Evolutionary conservation across 2,113 vertebrate species (phyloP).

Genomic region (Genyomyrus donnyi): DNA sequence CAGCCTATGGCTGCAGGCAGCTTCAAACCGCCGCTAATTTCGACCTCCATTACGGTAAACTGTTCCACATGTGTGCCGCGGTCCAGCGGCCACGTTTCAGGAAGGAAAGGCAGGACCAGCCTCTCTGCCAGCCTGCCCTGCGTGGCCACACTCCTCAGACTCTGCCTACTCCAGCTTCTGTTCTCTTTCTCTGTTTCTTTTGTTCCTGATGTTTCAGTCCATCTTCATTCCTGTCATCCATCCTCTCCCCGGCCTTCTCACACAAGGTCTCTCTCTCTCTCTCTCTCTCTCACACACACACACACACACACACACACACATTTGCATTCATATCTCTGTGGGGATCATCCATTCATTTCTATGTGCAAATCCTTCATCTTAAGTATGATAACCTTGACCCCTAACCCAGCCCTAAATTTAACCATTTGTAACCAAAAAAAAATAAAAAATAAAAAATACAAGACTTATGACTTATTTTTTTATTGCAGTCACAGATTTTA

Average conservation of each 20-base stretch:
- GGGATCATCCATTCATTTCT: background rate
- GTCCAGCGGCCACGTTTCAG: slow-evolving; percentile 66
- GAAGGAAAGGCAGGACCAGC: slow-evolving; percentile 58
- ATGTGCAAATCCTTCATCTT: background rate
- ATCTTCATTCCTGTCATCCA: background rate
- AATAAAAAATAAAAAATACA: background rate
- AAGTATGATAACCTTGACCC: background rate
- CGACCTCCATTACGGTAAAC: slow-evolving; percentile 78
- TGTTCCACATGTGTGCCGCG: slow-evolving; percentile 56
- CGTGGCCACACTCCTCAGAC: background rate
- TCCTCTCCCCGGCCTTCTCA: background rate
- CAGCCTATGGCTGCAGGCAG: slow-evolving; percentile 71
- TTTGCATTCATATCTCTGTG: background rate
- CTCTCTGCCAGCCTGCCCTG: slow-evolving; percentile 29
- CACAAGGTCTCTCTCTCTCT: background rate
- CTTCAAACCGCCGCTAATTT: slow-evolving; percentile 76
- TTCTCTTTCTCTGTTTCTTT: background rate
- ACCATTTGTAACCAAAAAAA: background rate
- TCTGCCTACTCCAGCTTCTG: background rate
- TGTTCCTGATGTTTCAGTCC: background rate
- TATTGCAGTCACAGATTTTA: background rate
- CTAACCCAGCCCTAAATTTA: background rate
- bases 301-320: background rate
- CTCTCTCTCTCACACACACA: too few species aligned
- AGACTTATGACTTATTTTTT: background rate